Base-by-base conservation (phyloP, 2,797 vertebrate species). In the Poliocrania exsul region DNA sequence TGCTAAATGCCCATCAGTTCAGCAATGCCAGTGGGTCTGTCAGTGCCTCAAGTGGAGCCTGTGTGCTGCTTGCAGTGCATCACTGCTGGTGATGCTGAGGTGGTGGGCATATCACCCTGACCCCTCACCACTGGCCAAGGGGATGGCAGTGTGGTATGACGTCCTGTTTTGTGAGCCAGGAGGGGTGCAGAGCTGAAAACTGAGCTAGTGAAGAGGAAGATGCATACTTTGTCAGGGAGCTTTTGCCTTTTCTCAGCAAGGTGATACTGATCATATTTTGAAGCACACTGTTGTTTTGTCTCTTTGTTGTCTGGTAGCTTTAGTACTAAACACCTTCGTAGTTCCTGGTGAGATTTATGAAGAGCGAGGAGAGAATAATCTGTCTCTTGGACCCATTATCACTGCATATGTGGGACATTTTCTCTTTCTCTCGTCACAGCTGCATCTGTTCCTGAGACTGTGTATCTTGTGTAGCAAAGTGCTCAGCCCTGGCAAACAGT, bases 401-500 rank as follows among this genome's bases (percentile, higher is more conserved):
- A 13, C 44, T 50, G 40, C 0, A 0, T 37, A 13, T 10, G 21
- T 35, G 38, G 11, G 31, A 33, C 0, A 0, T 81, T 90, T 91
- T 81, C 50, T 20, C 15, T 90, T 91, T 81, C 50, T 20, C 15
- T 58, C 0, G 0, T 71, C 54, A 20, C 46, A 81, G 72, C 69
- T 58, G 69, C 42, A 31, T 91, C 38, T 83, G 38, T 70, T 81
- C 13, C 70, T 62, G 33, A 92, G 38, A 23, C 1, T 10, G 24
- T 69, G 29, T 8, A 5, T 69, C 47, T 65, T 75, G 4, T 5
- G 21, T 10, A 73, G 58, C 33, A 18, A 31, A 69, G 33, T 46
- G 47, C 77, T 40, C 57, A 17, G 35, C 31, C 50, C 42, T 81
- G 74, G 58, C 70, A 31, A 40, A 62, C 38, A 31, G 5, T 51